Evolutionary conservation across 2,888 invertebrate genomes (phyloP), one percentile per base, ranked within the genome.

Genomic region (Ophraella communa): DNA sequence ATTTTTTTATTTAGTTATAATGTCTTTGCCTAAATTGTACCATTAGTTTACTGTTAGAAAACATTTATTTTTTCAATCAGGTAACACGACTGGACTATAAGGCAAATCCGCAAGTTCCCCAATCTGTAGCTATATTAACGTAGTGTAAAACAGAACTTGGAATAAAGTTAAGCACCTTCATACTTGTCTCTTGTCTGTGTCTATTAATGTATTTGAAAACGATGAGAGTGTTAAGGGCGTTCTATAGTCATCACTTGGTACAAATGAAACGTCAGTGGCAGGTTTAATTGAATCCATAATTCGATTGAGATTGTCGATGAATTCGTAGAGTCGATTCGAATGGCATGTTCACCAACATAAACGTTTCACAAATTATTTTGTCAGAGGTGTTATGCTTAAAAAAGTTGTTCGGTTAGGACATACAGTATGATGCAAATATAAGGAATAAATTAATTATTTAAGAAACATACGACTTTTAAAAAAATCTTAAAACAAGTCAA

Each of bases 241-340:
- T 47, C 56, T 56, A 56, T 30, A 30, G 52, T 66, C 62, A 51
- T 63, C 56, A 55, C 59, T 59, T 35, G 58, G 64, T 30, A 67
- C 64, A 67, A 67, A 67, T 62, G 67, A 64, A 67, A 67, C 67
- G 67, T 67, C 67, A 67, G 62, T 67, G 67, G 64, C 67, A 67
- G 64, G 44, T 67, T 64, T 67, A 67, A 67, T 67, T 62, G 67
- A 67, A 67, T 64, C 64, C 64, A 62, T 67, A 67, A 67, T 67
- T 67, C 67, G 64, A 64, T 67, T 67, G 64, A 54, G 66, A 66
- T 62, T 62, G 62, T 59, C 59, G 56, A 65, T 65, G 33, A 56
- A 65, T 65, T 62, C 65, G 27, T 56, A 49, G 61, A 51, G 21
- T 27, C 27, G 27, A 49, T 18, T 49, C 27, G 24, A 21, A 20